Base-by-base conservation (phyloP, 2,113 vertebrate genomes). In the Pionites leucogaster region DNA sequence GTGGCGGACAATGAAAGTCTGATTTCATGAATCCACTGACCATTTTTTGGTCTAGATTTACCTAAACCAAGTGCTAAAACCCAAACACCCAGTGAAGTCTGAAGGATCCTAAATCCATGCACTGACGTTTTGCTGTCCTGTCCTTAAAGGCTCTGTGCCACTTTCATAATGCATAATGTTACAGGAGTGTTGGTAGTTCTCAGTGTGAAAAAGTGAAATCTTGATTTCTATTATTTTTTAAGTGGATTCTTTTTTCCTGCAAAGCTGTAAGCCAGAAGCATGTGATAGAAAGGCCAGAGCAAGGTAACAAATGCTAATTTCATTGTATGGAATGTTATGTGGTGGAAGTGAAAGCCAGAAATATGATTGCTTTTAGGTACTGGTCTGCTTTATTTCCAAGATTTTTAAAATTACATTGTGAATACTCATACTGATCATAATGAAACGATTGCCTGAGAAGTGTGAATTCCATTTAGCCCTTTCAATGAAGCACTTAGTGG, bases 381-480 rank as follows among this genome's bases (percentile, higher is more conserved):
- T 62, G 69, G 80, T 31, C 93, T 84, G n/a, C 72, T 93, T 93
- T 96, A 92, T 94, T 96, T 86, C 92, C 62, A 69, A 62, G 80
- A 79, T 79, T 86, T 79, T 8, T 49, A 89, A 94, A 92, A 96
- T 72, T 82, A 62, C 65, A 47, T 84, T 87, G 78, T 92, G 95
- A 95, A 94, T 93, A 92, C 86, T 92, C 77, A 76, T 65, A 75
- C n/a, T 79, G 96, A 90, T 96, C 92, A 91, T 91, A 95, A 96
- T 82, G 88, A 96, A 96, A 91, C 17, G 69, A 95, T 72, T 94
- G 88, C 62, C 74, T 81, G 62, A 79, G 59, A 94, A 93, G 80
- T 69, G 70, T 96, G 95, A 95, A 94, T 96, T 96, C 70, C 91
- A 96, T 95, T 96, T 96, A 95, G 69, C 44, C 88, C 68, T 94